Evolutionary conservation across 2,888 invertebrate genomes (phyloP), one percentile per base, ranked within the genome.

Genomic region (Halictus quadricinctus): DNA sequence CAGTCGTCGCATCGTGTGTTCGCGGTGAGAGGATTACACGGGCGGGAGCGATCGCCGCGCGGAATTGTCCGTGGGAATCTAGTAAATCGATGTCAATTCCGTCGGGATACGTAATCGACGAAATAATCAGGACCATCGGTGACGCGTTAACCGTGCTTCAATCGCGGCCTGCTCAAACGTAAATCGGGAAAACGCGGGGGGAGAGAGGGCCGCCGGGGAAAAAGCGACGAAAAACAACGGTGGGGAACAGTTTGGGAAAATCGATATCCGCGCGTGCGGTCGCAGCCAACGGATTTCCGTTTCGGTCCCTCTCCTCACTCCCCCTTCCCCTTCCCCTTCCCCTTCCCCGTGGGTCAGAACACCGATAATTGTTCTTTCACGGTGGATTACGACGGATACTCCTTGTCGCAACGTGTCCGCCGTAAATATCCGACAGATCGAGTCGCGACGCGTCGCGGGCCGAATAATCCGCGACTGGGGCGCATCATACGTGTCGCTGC

Each of bases 291-390:
- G 83, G 77, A 84, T 83, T 83, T 75, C 76, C 70, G n/a, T 54
- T 76, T 80, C 80, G 48, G 41, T 1, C 29, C 29, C 29, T 29
- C 29, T 29, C 41, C 81, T 2, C 29, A 1, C 36, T 36, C 5
- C 36, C 36, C 36, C 5, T 36, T 5, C 36, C 36, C 36, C 36
- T 2, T 3, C 2, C 36, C n/a, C n/a, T n/a, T 29, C 29, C 72
- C 66, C 74, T 29, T 29, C 36, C 36, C 36, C 36, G 36, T 36
- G 36, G 36, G 36, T 36, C 69, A 15, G 15, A 43, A 75, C 82
- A 50, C 72, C 78, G 85, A 83, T 86, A 83, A 86, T 87, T 83
- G 83, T 86, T 87, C 83, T 87, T 85, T 86, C 86, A 87, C 83
- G 86, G 80, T 74, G 81, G 83, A 87, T 87, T 87, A 87, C 82